Percentiles rank a stretch among this genome's conserved stretches.
Conservation (phyloP, 2,113 vertebrate species). For the Anas platyrhynchos region DNA sequence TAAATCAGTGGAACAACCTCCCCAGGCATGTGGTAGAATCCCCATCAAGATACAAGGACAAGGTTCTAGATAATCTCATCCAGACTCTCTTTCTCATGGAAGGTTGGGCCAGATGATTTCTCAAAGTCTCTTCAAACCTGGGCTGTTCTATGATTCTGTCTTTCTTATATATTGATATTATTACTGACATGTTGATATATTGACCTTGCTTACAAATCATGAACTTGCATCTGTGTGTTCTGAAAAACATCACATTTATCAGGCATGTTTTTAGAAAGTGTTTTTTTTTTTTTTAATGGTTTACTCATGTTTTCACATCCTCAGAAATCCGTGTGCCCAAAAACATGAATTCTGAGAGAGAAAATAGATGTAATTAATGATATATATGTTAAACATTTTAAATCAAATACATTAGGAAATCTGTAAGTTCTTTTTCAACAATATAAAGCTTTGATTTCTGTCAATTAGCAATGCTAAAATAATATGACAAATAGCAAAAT, state of each 20-base stretch:
- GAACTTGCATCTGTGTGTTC: neutral
- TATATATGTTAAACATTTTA: neutral
- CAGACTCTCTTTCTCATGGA: neutral
- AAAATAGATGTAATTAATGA: neutral
- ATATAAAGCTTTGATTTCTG: neutral
- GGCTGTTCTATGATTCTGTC: neutral
- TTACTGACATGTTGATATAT: neutral
- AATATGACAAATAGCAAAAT: neutral
- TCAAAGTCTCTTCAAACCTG: neutral
- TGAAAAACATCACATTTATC: neutral
- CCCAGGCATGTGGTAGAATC: neutral
- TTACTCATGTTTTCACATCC: neutral
- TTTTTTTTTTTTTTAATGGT: accelerated
- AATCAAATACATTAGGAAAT: neutral
- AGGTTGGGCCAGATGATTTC: neutral
- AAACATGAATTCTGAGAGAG: neutral
- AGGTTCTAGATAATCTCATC: neutral
- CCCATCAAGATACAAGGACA: neutral
- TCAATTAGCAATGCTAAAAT: neutral
- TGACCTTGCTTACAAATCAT: neutral
- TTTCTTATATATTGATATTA: neutral
- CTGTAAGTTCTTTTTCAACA: neutral
- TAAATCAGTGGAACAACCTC: neutral
- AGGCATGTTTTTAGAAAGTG: neutral
- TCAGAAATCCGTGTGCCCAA: neutral